Base-by-base conservation (phyloP, 2,113 vertebrate species). In the Nycticorax nycticorax region DNA sequence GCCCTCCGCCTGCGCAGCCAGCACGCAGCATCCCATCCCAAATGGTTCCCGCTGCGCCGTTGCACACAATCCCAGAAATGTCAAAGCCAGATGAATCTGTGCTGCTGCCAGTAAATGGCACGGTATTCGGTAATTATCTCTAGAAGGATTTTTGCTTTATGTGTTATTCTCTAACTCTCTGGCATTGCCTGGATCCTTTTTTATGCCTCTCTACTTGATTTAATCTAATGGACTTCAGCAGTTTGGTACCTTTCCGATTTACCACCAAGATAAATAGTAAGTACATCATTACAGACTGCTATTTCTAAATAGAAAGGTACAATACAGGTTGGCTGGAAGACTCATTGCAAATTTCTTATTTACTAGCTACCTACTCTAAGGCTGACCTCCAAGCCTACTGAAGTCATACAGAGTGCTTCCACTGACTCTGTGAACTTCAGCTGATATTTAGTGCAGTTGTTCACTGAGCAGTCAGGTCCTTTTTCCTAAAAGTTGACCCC, bases 241-340 rank as follows among this genome's bases (percentile, higher is more conserved):
- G 50, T 55, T 82, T 47, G 67, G 83, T 78, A 91, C 35, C 81
- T 72, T 93, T 73, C 26, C 30, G 74, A 71, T 82, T 86, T 92
- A 78, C 30, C 68, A 73, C 73, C 91, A 91, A 81, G 80, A 75
- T 56, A 88, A 94, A 89, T 56, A 88, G 26, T 82, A 95, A 88
- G 71, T 20, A 50, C 24, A 37, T 41, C 35, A 66, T 57, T 66
- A 79, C 43, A 73, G 53, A 45, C 16, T 69, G 56, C 45, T 79
- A 41, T 48, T 89, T 92, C 85, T 88, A 83, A 81, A 67, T 9
- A 93, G 79, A 75, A 30, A 74, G 48, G 45, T 90, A 39, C 22
- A 26, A 35, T 19, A 59, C 17, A 64, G 33, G 60, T 23, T 52
- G 64, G 64, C 43, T 52, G 33, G 30, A 93, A 85, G 11, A 39